Percentiles rank a stretch among this genome's conserved stretches.
Conservation (phyloP, 2,888 invertebrate species). For the Netelia melanura region DNA sequence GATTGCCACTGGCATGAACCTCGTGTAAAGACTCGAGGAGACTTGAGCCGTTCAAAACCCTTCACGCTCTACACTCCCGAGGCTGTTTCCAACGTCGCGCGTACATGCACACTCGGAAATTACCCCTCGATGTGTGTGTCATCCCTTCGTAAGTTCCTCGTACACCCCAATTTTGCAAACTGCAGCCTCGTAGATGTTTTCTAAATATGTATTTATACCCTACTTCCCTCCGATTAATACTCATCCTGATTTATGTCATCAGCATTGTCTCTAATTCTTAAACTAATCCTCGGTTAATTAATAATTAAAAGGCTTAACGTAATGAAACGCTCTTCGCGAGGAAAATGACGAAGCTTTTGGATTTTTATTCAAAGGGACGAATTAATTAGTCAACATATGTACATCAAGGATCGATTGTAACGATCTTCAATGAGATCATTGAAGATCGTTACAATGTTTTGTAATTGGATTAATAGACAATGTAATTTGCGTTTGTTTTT, state of each 20-base stretch:
- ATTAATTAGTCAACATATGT: not conserved
- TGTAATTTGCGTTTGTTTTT: not conserved
- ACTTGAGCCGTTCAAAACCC: not conserved
- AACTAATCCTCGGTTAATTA: no score
- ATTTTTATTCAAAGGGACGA: not conserved
- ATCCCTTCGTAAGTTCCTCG: conserved; percentile 8
- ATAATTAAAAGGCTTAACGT: no score
- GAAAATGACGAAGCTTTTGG: not conserved
- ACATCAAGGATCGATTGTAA: not conserved
- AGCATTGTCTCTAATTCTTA: no score
- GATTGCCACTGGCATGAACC: conserved; percentile 23
- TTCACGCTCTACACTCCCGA: conserved; percentile 1
- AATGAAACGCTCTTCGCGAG: no score
- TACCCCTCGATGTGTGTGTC: conserved; percentile 27
- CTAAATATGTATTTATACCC: no score
- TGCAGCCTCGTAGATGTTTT: no score
- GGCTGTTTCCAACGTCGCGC: conserved; percentile 13
- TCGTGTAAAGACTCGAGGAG: conserved; percentile 12
- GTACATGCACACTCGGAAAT: conserved; percentile 12
- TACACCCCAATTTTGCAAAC: not conserved
- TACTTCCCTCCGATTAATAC: no score
- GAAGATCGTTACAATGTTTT: not conserved
- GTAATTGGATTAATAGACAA: not conserved
- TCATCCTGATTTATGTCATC: no score
- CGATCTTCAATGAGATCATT: no score